Base-by-base conservation (phyloP, 2,797 vertebrate species). In the Helarctos malayanus region DNA sequence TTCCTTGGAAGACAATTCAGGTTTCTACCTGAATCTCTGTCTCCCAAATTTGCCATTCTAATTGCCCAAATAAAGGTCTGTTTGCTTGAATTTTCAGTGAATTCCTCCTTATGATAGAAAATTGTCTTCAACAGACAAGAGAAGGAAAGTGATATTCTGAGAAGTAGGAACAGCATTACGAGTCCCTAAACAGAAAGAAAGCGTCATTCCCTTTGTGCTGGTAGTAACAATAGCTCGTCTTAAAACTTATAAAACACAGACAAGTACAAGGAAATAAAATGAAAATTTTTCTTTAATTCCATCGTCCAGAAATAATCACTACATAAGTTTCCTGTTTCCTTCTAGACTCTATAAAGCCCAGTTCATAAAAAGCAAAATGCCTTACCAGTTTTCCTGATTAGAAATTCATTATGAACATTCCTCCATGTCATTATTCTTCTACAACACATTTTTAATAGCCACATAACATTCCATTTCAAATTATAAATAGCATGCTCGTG, bases 391-490 rank as follows among this genome's bases (percentile, higher is more conserved):
- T 83, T 86, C 76, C 52, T 38, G 38, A 69, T 19, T 69, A 76
- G 1, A 63, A 82, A 83, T 56, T 85, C 84, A 76, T 82, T 89
- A 86, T 41, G 47, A 86, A 54, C 27, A 54, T 83, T 83, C 57
- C 32, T 65, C 23, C 41, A 25, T 85, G n/a, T 41, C 57, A 85
- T 75, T 80, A 85, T 89, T 94, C 68, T 94, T 85, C 88, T 38
- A 83, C 16, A 59, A 86, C 25, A 79, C 49, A 68, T 92, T 89
- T 95, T 76, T 69, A 91, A 84, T n/a, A 81, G 54, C 52, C 38
- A 83, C 25, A 38, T 35, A 76, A 57, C 27, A 80, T 96, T 73
- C 61, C 25, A 52, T 52, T 47, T 86, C n/a, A 52, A 56, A 19
- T 63, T 83, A 73, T 52, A 94, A 94, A 88, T 45, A 88, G 23